Conservation (phyloP, 2,888 invertebrate species). For the Oxyteleia sp. region DNA sequence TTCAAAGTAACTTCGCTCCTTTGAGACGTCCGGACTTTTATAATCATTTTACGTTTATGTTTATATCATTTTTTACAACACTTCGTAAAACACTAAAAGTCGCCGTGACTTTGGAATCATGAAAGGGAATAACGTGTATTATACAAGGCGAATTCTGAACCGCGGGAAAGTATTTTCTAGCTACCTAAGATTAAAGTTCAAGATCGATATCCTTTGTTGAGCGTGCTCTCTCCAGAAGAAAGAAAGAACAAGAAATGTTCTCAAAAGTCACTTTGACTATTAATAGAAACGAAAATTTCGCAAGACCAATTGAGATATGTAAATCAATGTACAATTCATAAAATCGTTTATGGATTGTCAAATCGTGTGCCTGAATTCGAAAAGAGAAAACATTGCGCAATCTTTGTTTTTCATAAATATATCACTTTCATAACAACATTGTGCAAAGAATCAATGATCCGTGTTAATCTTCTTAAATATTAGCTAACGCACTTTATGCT, state of each 20-base stretch:
- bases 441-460: not conserved
- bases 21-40: slow-evolving; percentile 52
- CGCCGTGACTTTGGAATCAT: slow-evolving; percentile 27
- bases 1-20: slow-evolving; percentile 54
- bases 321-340: slow-evolving; percentile 21
- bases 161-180: slow-evolving; percentile 40
- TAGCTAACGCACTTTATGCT: not conserved
- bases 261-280: not conserved
- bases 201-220: slow-evolving; percentile 18
- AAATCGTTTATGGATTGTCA: slow-evolving; percentile 10
- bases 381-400: not conserved
- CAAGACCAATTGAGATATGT: slow-evolving; percentile 22
- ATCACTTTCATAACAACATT: slow-evolving; percentile 4
- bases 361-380: no score
- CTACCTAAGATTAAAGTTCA: slow-evolving; percentile 34
- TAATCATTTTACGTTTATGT: slow-evolving; percentile 62
- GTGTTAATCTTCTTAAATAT: slow-evolving; percentile 7
- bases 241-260: not conserved
- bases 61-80: slow-evolving; percentile 68
- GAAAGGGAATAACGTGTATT: slow-evolving; percentile 21
- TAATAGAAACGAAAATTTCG: slow-evolving; percentile 27
- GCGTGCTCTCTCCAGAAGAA: slow-evolving; percentile 4
- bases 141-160: slow-evolving; percentile 20
- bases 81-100: slow-evolving; percentile 64
- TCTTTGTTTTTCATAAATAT: not conserved